phyloP scores from a whole-genome alignment of 2,797 vertebrate species.

The Dendrocincla fuliginosa region DNA sequence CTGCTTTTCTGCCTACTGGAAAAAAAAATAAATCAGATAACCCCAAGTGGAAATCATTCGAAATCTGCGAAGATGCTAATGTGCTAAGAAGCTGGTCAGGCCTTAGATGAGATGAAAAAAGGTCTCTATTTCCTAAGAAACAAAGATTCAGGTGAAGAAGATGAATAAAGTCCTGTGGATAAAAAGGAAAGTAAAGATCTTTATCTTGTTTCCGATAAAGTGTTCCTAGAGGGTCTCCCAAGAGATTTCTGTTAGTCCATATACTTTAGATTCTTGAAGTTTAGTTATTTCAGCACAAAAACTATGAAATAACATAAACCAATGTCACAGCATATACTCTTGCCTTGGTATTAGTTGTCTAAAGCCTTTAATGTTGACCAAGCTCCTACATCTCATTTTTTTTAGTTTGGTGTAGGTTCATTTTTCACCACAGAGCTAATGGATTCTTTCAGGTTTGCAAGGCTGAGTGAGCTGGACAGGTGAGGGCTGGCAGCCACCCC shows the following conservation, averaged over 20 bases:
- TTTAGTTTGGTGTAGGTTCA: slow-evolving; percentile 40
- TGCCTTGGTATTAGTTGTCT: slow-evolving; percentile 8
- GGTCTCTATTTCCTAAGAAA: not conserved
- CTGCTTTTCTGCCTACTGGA: not conserved
- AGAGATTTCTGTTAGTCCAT: not conserved
- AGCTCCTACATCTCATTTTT: slow-evolving; percentile 7
- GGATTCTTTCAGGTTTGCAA: slow-evolving; percentile 31
- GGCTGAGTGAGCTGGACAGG: slow-evolving; percentile 38
- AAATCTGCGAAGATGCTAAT: slow-evolving; percentile 1
- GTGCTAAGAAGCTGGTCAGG: not conserved
- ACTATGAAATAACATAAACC: not conserved
- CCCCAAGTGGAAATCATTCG: not conserved
- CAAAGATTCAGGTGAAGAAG: not conserved
- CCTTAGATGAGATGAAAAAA: not conserved
- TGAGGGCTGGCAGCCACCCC: slow-evolving; percentile 24
- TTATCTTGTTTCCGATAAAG: not conserved
- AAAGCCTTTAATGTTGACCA: slow-evolving; percentile 10
- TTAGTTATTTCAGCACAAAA: slow-evolving; percentile 3
- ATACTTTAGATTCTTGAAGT: not conserved
- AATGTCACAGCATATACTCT: not conserved
- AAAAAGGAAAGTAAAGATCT: slow-evolving; percentile 8
- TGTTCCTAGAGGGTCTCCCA: not conserved
- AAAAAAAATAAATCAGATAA: not conserved
- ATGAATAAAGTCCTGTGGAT: not conserved
- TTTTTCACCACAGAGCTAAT: slow-evolving; percentile 43